Evolutionary conservation across 1,140 invertebrate genomes (phyloP).

Genomic region (Microvelia longipes): DNA sequence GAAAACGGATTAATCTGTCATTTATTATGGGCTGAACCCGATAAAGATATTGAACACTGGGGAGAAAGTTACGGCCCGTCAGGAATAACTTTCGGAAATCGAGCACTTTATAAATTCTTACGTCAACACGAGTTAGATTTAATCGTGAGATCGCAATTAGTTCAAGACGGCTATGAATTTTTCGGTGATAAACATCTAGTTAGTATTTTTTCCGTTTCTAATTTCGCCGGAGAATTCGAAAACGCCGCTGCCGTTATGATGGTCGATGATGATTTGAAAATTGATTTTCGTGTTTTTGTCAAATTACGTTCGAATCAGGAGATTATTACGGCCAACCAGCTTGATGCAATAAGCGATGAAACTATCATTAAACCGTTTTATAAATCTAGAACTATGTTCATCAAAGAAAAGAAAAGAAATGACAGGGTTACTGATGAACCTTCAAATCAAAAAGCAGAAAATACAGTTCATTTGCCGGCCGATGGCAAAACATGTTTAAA

Average conservation of each 20-base stretch:
- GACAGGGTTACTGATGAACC: no score
- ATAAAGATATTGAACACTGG: neutral
- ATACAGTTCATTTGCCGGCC: no score
- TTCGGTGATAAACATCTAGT: neutral
- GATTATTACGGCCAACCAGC: neutral
- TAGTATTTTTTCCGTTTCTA: neutral
- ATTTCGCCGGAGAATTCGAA: neutral
- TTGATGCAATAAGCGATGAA: neutral
- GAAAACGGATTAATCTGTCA: conserved; percentile 47
- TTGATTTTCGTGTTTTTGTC: neutral
- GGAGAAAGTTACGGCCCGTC: neutral
- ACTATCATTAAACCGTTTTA: neutral
- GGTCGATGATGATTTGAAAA: neutral
- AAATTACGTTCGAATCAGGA: neutral
- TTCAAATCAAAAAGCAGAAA: no score
- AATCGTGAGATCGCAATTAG: neutral
- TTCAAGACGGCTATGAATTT: neutral
- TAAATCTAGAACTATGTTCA: neutral
- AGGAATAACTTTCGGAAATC: neutral
- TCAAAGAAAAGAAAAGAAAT: neutral
- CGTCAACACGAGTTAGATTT: neutral
- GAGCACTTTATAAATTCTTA: neutral
- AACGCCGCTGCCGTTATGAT: neutral
- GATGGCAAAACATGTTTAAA: no score
- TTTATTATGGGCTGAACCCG: neutral